phyloP scores from a whole-genome alignment of 2,113 vertebrate species.

The Xiphias gladius region DNA sequence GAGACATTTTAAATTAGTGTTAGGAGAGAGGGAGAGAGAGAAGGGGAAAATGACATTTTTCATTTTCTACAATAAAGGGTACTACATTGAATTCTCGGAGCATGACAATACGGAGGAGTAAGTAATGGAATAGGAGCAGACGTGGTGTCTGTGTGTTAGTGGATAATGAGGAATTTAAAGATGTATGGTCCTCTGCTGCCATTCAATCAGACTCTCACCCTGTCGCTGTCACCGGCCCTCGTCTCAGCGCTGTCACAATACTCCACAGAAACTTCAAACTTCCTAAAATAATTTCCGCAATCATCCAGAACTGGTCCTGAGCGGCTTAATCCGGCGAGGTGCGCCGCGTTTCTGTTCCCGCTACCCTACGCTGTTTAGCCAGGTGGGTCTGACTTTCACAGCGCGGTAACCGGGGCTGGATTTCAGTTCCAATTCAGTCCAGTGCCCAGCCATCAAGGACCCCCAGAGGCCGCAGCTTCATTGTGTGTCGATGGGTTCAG shows the following conservation, averaged over 20 bases:
- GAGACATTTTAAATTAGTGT: slow-evolving; percentile 86
- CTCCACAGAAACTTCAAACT: slow-evolving; percentile 40
- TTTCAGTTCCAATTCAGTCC: not conserved
- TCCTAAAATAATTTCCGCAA: slow-evolving; percentile 31
- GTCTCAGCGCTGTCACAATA: slow-evolving; percentile 59
- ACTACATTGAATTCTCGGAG: slow-evolving; percentile 83
- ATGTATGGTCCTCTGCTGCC: slow-evolving; percentile 70
- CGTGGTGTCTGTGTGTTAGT: slow-evolving; percentile 77
- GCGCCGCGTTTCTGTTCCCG: not conserved
- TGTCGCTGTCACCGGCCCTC: slow-evolving; percentile 53
- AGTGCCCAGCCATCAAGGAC: too few relatives aligned
- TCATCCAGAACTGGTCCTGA: slow-evolving; percentile 21
- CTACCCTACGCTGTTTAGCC: not conserved
- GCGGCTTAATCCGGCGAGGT: slow-evolving; percentile 35
- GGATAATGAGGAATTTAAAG: slow-evolving; percentile 83
- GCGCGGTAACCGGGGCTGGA: not conserved
- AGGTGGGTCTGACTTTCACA: slow-evolving; percentile 2
- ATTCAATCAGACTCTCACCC: slow-evolving; percentile 69
- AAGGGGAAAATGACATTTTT: slow-evolving; percentile 78
- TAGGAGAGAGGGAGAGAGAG: slow-evolving; percentile 59
- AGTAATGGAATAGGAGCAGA: slow-evolving; percentile 81
- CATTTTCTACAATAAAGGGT: slow-evolving; percentile 83
- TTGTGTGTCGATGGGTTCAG: not conserved
- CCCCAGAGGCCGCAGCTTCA: not conserved
- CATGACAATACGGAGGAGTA: slow-evolving; percentile 80